Conservation (phyloP, 2,797 vertebrate species). For the Sternotherus odoratus region DNA sequence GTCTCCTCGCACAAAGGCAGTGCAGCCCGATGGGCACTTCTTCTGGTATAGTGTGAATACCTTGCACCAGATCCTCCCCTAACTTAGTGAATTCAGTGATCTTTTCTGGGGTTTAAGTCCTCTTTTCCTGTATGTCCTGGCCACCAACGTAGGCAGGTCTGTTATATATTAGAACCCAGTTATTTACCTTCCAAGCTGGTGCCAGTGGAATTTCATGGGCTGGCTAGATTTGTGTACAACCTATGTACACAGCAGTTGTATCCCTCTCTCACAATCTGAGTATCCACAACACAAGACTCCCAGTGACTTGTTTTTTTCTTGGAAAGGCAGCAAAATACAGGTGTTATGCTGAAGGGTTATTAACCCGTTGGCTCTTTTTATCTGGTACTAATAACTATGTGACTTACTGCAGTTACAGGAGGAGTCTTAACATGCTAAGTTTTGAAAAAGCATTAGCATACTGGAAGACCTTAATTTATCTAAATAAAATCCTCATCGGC, state of each 20-base stretch:
- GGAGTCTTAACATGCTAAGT: constrained; percentile 60
- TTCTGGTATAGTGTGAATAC: not conserved
- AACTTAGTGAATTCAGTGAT: constrained; percentile 52
- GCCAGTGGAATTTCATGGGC: constrained; percentile 6
- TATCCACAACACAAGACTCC: not conserved
- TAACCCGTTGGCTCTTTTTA: constrained; percentile 54
- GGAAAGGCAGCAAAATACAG: constrained; percentile 60
- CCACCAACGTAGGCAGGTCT: constrained; percentile 1
- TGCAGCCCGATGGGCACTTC: not conserved
- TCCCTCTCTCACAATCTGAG: not conserved
- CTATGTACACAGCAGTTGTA: not conserved
- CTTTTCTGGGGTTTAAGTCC: constrained; percentile 40
- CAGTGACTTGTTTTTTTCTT: constrained; percentile 39
- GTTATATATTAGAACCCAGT: constrained; percentile 47
- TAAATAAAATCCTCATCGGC: constrained; percentile 38
- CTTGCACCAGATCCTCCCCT: not conserved
- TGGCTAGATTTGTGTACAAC: not conserved
- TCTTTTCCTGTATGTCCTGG: not conserved
- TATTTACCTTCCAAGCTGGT: not conserved
- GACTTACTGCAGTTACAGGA: constrained; percentile 48
- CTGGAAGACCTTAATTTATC: constrained; percentile 56
- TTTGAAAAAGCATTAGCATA: constrained; percentile 50
- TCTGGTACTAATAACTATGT: constrained; percentile 57
- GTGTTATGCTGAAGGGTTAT: constrained; percentile 67
- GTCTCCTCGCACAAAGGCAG: not conserved